These are phyloP conservation scores for Azemiops feae DNA, from an alignment of 2,113 vertebrate genomes.

Conservation along the genomic window DNA sequence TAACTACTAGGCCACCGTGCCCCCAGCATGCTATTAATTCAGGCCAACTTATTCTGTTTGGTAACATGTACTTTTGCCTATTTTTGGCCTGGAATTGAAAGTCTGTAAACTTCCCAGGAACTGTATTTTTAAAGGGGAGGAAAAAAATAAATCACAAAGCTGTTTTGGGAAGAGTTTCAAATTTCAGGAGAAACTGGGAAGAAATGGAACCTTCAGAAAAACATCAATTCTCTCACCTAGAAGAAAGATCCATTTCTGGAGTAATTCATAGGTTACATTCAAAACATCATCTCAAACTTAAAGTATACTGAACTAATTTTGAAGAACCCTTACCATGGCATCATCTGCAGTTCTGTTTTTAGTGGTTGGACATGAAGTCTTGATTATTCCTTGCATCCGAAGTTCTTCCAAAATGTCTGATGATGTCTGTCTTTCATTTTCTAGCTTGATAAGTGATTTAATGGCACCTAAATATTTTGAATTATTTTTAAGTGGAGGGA, in stretches of 20 bases:
- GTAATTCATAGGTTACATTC: not conserved
- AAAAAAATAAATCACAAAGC: not conserved
- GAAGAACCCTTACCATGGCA: slow-evolving; percentile 68
- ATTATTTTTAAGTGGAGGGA: not conserved
- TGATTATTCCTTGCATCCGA: slow-evolving; percentile 81
- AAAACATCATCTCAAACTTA: not conserved
- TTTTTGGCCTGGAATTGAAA: not conserved
- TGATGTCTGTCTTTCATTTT: slow-evolving; percentile 68
- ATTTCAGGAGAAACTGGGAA: not conserved
- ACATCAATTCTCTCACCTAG: not conserved
- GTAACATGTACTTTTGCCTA: not conserved
- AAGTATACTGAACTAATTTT: not conserved
- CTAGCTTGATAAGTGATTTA: slow-evolving; percentile 38
- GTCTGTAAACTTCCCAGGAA: not conserved
- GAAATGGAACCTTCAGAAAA: not conserved
- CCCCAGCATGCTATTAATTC: not conserved
- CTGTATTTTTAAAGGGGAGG: not conserved
- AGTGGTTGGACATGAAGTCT: slow-evolving; percentile 56
- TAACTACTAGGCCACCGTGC: not conserved
- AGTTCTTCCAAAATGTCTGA: slow-evolving; percentile 84
- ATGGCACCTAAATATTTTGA: slow-evolving; percentile 7
- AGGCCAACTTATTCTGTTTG: not conserved
- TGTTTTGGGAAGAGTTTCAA: not conserved
- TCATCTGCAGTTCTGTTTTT: slow-evolving; percentile 69
- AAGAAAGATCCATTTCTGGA: not conserved